phyloP scores from a whole-genome alignment of 1,140 invertebrate genomes.

The Pissodes strobi region DNA sequence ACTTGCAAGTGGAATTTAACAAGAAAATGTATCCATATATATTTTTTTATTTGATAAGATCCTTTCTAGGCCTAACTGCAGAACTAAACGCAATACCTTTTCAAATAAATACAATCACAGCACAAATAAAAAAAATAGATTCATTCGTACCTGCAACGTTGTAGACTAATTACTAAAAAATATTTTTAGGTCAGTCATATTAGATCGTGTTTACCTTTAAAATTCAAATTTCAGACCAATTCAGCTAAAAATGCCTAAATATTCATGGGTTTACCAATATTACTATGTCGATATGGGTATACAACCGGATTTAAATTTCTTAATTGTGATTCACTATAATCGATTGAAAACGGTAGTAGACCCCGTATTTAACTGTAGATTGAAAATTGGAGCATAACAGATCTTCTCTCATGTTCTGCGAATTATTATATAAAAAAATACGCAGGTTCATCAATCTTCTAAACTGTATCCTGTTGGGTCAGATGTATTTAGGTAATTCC shows the following conservation, averaged over 20 bases:
- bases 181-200: not conserved
- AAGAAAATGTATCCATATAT: too few relatives aligned
- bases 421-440: constrained; percentile 3
- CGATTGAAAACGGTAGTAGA: constrained; percentile 12
- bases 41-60: not conserved
- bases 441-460: constrained; percentile 16
- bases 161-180: too few relatives aligned
- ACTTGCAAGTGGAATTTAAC: too few relatives aligned
- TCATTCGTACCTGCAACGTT: not conserved
- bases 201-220: not conserved
- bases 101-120: not conserved
- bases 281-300: not conserved
- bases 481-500: too few relatives aligned
- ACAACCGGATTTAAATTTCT: constrained; percentile 12
- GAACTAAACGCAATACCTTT: not conserved
- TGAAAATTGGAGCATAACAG: constrained; percentile 16
- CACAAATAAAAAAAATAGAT: not conserved
- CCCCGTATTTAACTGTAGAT: constrained; percentile 12
- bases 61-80: not conserved
- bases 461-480: too few relatives aligned
- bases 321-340: constrained; percentile 16
- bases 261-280: not conserved
- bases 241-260: not conserved
- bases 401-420: not conserved
- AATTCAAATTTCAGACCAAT: not conserved